Evolutionary conservation across 2,113 vertebrate species (phyloP), one percentile per base, ranked within the genome.

Genomic region (Anoura caudifer): DNA sequence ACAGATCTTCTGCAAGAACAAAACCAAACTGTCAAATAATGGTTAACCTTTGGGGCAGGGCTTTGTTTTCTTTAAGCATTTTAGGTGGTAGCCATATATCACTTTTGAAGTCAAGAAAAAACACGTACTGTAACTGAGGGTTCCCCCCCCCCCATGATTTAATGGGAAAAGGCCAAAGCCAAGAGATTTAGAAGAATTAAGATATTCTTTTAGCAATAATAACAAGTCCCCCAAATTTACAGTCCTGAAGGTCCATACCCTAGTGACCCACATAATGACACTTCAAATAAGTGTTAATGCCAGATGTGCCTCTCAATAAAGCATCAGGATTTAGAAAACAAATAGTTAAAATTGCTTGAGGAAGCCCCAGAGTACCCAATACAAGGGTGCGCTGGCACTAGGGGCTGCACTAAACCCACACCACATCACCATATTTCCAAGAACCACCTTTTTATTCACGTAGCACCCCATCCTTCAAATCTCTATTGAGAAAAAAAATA

Each of bases 61-160:
- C 6, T 79, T 70, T 70, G 54, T 79, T 92, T 22, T 26, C 22
- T 82, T 89, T 69, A 56, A 43, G 76, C 3, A 80, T 31, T 50
- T 88, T 82, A 56, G 33, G 11, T 59, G 14, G 28, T 50, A 76
- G 28, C n/a, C 38, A 10, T 38, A 47, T 7, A 61, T 63, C 89
- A 79, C 47, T 93, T 93, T 84, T 54, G 73, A 90, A 93, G 61
- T 87, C 50, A 90, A 77, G 41, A 88, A 81, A 80, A 77, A 75
- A 28, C 28, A 69, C 24, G 24, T 22, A 70, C 87, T 16, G 20
- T 86, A 45, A 63, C 41, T 43, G 15, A 79, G 36, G 16, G 5
- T 28, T 87, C 43, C 33, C 76, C 2, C 76, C 2, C 11, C 17
- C 41, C 33, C 14, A 36, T 31, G 19, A 90, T 77, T 19, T 90